Base-by-base conservation (phyloP, 2,113 vertebrate genomes). In the Brachypteracias leptosomus region DNA sequence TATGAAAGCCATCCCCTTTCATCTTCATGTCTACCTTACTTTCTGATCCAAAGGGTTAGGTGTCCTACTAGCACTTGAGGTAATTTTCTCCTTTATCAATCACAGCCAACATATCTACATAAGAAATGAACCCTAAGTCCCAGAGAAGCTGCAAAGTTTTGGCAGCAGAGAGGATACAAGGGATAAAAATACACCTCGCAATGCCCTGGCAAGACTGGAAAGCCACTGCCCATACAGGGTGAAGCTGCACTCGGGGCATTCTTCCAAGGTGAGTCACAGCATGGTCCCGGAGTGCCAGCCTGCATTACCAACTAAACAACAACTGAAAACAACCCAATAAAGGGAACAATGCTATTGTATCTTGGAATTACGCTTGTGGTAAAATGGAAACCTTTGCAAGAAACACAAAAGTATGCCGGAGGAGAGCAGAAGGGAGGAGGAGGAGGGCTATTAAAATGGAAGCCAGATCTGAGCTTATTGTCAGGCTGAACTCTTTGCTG, bases 361-460 rank as follows among this genome's bases (percentile, higher is more conserved):
- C 72, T 90, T n/a, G 57, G 67, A 93, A 92, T 84, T 91, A 84
- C 0, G 0, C 16, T 93, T 70, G 57, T 61, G 65, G 83, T 92
- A 86, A 90, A 93, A 86, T 40, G 33, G 89, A 86, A 95, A 96
- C n/a, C 93, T 90, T 88, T 62, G 61, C 76, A 75, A 95, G 73
- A 70, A 96, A 84, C 5, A 29, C 44, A 70, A n/a, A 95, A 92
- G 52, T 75, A 61, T 89, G 63, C 55, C 0, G 25, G 73, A 92
- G 81, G 72, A 76, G 76, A 87, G 65, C 19, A 77, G 61, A 76
- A 65, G 51, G 91, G 54, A 78, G 62, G 36, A 61, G 90, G 52
- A 81, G 65, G 40, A 90, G 55, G 44, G 35, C 73, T 86, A 75
- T 97, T 94, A 81, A 93, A 95, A 96, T 87, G 86, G 79, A 95